These are phyloP conservation scores for Rhynchomys soricoides DNA, from an alignment of 2,113 vertebrate genomes.

Conservation along the genomic window DNA sequence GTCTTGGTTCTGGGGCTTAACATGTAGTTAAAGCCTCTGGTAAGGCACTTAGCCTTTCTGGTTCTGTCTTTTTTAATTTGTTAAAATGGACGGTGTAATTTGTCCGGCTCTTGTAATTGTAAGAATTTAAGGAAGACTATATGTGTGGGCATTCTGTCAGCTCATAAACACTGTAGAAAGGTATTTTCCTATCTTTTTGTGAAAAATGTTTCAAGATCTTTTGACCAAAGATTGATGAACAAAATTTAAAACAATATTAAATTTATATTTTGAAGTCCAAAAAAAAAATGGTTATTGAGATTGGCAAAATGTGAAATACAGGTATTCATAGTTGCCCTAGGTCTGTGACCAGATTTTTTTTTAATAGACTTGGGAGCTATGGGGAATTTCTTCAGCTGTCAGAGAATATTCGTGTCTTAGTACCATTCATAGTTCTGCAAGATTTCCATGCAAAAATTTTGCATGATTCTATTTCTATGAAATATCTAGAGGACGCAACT, in stretches of 20 bases:
- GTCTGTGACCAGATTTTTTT: neutral
- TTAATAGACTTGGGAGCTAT: neutral
- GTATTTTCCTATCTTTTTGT: neutral
- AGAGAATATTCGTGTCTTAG: neutral
- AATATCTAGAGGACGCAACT: neutral
- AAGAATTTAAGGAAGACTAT: neutral
- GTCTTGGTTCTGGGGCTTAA: conserved; percentile 4
- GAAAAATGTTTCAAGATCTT: conserved; percentile 25
- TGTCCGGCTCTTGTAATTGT: neutral
- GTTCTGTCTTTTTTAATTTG: neutral
- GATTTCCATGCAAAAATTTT: neutral
- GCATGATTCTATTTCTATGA: neutral
- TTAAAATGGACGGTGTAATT: neutral
- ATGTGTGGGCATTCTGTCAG: neutral
- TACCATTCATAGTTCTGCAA: neutral
- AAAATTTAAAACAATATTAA: neutral
- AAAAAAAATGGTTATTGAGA: neutral
- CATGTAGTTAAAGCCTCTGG: neutral
- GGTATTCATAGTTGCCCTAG: neutral
- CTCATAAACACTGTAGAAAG: neutral
- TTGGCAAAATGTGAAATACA: neutral
- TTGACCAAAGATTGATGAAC: neutral
- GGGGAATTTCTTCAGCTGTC: neutral
- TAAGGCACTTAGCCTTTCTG: neutral
- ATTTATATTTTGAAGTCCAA: neutral